These are phyloP conservation scores for Brachirus orientalis DNA, from an alignment of 2,113 vertebrate species.

Conservation along the genomic window DNA sequence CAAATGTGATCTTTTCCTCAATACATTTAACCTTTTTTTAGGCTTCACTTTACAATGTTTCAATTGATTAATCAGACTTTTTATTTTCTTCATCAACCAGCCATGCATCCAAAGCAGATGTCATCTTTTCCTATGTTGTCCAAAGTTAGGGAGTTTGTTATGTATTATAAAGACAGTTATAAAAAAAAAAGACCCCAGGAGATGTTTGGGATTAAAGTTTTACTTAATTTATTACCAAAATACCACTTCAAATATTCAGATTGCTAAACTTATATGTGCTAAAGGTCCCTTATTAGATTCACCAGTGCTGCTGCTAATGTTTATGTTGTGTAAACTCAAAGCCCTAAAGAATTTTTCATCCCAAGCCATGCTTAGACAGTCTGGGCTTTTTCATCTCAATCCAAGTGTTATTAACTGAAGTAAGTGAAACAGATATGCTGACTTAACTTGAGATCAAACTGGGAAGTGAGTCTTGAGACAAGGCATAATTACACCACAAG, in stretches of 20 bases:
- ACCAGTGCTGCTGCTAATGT: slow-evolving; percentile 22
- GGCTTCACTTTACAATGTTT: neutral
- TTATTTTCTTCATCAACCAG: neutral
- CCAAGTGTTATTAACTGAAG: slow-evolving; percentile 48
- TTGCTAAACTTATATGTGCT: neutral
- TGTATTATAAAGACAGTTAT: neutral
- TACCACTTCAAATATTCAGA: neutral
- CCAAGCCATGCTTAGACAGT: slow-evolving; percentile 35
- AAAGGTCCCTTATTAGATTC: slow-evolving; percentile 14
- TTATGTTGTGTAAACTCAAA: slow-evolving; percentile 29
- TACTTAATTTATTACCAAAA: slow-evolving; percentile 1
- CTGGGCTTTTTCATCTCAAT: slow-evolving; percentile 54
- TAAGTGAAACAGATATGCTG: slow-evolving; percentile 55
- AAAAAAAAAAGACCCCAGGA: neutral
- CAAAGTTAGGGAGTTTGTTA: neutral
- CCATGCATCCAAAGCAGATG: neutral
- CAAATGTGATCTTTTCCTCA: too few relatives aligned
- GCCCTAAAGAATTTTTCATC: slow-evolving; percentile 42
- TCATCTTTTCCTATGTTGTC: neutral
- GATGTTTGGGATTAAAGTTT: neutral
- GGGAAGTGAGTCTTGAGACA: slow-evolving; percentile 61
- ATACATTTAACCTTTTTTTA: too few relatives aligned
- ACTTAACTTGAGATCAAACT: slow-evolving; percentile 64
- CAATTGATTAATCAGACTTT: too few relatives aligned
- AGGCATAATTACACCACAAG: slow-evolving; percentile 55